A percentile compares a stretch with the other conserved stretches of the same genome.
Conservation (phyloP, 92 coral and sea anemone species). For the Chrysogorgia sp. region DNA sequence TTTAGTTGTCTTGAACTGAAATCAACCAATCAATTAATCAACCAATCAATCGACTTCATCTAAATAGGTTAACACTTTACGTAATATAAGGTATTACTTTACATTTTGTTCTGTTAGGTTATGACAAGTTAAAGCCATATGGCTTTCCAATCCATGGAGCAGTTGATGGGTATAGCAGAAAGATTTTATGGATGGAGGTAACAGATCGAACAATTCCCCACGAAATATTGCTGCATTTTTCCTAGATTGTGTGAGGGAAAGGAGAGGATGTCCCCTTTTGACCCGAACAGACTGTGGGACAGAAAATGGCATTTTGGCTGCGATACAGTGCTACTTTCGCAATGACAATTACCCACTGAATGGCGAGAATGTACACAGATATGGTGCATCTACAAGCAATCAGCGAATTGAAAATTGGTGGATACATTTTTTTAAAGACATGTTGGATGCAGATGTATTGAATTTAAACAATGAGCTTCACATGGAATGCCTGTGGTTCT, state of each 20-base stretch:
- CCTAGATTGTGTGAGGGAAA: slow-evolving; percentile 18
- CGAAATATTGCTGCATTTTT: not conserved
- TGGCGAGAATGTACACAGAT: slow-evolving; percentile 9
- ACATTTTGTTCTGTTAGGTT: not conserved
- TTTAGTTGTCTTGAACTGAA: too few species aligned
- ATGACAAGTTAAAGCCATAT: slow-evolving; percentile 16
- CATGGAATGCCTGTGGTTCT: slow-evolving; percentile 23
- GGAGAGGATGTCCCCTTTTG: slow-evolving; percentile 23
- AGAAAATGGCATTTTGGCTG: slow-evolving; percentile 27
- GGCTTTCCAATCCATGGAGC: slow-evolving; percentile 14
- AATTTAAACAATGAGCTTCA: not conserved
- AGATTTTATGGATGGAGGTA: slow-evolving; percentile 12
- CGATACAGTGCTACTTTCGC: slow-evolving; percentile 26
- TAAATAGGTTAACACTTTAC: too few species aligned
- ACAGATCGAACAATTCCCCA: slow-evolving; percentile 18
- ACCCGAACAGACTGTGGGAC: slow-evolving; percentile 39
- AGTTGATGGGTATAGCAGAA: slow-evolving; percentile 17
- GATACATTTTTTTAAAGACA: slow-evolving; percentile 16
- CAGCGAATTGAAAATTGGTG: slow-evolving; percentile 26
- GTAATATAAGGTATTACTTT: too few species aligned
- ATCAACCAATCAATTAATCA: too few species aligned
- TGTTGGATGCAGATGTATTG: slow-evolving; percentile 10
- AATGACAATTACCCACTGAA: slow-evolving; percentile 10
- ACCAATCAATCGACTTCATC: too few species aligned
- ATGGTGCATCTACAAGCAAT: slow-evolving; percentile 1